These are phyloP conservation scores for Sarcophaga caerulescens DNA, from an alignment of 2,888 invertebrate genomes.

Conservation along the genomic window DNA sequence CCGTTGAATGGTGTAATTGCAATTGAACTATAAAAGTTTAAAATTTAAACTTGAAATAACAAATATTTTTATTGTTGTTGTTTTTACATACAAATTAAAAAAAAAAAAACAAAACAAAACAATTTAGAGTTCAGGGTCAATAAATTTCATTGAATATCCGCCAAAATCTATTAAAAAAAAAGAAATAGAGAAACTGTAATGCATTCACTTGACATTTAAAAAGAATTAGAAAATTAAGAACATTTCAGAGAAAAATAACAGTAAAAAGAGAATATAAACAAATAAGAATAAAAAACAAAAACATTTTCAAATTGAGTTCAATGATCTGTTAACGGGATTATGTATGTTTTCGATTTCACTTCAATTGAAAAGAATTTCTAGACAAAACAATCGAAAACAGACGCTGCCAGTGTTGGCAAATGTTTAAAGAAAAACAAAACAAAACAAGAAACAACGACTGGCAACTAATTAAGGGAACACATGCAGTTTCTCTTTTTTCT, in stretches of 20 bases:
- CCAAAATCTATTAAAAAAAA: conserved; percentile 2
- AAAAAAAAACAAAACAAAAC: neutral
- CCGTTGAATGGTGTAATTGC: conserved; percentile 31
- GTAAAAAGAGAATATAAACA: neutral
- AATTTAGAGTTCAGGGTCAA: conserved; percentile 64
- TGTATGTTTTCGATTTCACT: conserved; percentile 14
- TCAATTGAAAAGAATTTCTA: conserved; percentile 41
- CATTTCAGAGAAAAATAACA: neutral
- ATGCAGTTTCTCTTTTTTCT: conserved; percentile 37
- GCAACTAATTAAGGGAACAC: conserved; percentile 60
- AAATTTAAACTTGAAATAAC: conserved; percentile 43
- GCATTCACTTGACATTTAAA: conserved; percentile 56
- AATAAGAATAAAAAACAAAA: neutral
- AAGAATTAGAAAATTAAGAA: conserved; percentile 29
- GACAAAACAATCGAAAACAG: conserved; percentile 30
- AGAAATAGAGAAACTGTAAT: neutral
- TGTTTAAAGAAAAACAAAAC: neutral
- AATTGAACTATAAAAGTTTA: conserved; percentile 1
- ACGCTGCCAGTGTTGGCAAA: neutral
- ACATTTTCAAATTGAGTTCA: conserved; percentile 35
- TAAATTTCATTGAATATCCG: conserved; percentile 43
- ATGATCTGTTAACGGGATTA: conserved; percentile 30
- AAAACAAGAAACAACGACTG: conserved; percentile 34
- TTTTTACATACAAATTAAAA: too few species aligned
- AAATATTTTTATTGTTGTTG: neutral